phyloP scores from a whole-genome alignment of 2,113 vertebrate species.

The Terrapene triunguis region DNA sequence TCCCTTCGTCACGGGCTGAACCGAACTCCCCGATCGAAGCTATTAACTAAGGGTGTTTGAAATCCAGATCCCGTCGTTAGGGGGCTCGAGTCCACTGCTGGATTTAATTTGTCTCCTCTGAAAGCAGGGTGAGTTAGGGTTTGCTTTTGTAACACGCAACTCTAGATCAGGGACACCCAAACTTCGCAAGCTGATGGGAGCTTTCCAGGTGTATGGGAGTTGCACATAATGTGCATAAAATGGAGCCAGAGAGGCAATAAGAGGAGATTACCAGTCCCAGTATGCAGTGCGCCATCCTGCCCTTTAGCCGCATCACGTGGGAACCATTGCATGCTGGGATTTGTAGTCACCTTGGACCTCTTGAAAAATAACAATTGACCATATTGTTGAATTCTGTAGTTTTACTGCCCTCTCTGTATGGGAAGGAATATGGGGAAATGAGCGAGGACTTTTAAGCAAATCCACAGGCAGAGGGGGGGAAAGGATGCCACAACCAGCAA shows the following conservation, averaged over 20 bases:
- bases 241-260: fast-evolving
- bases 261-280: fast-evolving
- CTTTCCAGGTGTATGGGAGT: slow-evolving; percentile 18
- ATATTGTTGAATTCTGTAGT: fast-evolving
- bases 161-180: background rate
- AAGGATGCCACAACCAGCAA: slow-evolving; percentile 60
- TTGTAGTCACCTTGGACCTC: background rate
- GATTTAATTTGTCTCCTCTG: fast-evolving
- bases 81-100: background rate
- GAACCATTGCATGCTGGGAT: background rate
- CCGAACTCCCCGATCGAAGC: background rate
- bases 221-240: background rate
- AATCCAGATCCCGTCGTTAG: background rate
- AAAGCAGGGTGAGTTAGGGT: background rate
- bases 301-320: background rate
- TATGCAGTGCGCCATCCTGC: fast-evolving
- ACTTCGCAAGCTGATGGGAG: background rate
- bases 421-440: background rate
- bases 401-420: background rate
- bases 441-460: fast-evolving
- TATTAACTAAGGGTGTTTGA: background rate
- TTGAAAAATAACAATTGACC: background rate
- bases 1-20: background rate
- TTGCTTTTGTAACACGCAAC: background rate
- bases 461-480: background rate